phyloP scores from a whole-genome alignment of 2,113 vertebrate genomes.

The Calidris pugnax region DNA sequence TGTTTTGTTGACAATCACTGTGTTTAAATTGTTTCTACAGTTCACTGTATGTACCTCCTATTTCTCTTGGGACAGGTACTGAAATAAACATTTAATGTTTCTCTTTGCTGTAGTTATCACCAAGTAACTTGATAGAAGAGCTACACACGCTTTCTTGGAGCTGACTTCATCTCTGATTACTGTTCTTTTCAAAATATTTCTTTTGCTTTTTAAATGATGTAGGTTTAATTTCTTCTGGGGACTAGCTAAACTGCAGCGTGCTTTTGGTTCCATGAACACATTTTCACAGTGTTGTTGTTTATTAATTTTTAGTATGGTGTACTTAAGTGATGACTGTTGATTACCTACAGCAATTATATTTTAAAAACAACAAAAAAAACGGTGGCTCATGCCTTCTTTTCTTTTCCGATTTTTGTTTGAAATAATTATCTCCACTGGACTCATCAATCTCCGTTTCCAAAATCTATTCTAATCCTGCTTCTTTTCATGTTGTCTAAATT shows the following conservation, averaged over 20 bases:
- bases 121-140: not conserved
- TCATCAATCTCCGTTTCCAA: not conserved
- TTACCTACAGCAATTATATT: not conserved
- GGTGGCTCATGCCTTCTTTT: rapidly evolving
- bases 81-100: not conserved
- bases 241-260: not conserved
- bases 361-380: not conserved
- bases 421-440: not conserved
- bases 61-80: not conserved
- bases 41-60: not conserved
- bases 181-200: not conserved
- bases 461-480: not conserved
- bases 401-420: not conserved
- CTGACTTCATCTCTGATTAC: not conserved
- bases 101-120: not conserved
- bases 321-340: not conserved
- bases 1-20: not conserved
- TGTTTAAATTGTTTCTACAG: not conserved
- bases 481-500: not conserved
- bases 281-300: not conserved
- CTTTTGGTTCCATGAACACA: not conserved
- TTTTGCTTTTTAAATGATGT: not conserved
- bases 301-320: not conserved
- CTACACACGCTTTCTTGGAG: not conserved
- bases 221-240: not conserved